Evolutionary conservation across 2,888 invertebrate species (phyloP), one percentile per base, ranked within the genome.

Genomic region (Phymatocera aterrima): DNA sequence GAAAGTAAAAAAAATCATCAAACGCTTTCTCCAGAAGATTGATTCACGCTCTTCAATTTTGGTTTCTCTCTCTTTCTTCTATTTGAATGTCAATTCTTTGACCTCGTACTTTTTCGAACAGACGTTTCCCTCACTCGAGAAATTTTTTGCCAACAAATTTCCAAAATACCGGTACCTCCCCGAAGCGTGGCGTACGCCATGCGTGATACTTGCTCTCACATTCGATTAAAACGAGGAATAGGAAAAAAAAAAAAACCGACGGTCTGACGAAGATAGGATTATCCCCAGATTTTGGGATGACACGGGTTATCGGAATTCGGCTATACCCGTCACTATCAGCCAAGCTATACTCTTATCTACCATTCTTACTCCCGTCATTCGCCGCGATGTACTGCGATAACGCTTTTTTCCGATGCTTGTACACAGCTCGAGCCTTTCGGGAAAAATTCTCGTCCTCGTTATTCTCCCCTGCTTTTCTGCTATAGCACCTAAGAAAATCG

Each of bases 231-330:
- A n/a, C n/a, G n/a, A n/a, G n/a, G n/a, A n/a, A n/a, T n/a, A n/a
- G n/a, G n/a, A n/a, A n/a, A n/a, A n/a, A n/a, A n/a, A n/a, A n/a
- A n/a, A n/a, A n/a, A n/a, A n/a, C n/a, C n/a, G n/a, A 68, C 21
- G 68, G 40, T 68, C 46, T 68, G 68, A 68, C 43, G 43, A 24
- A 68, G 68, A 81, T 83, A 79, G 84, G 85, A 85, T 85, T 84
- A 84, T 85, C 84, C n/a, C 84, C 65, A 54, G 80, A 82, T 83
- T 78, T 80, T 72, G 72, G 85, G 84, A 84, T 85, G 83, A 84
- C 83, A 79, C 28, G 46, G 79, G 68, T 46, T 77, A 78, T 78
- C 79, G 43, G 72, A 80, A 84, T 84, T 84, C 81, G 80, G 70
- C 78, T 21, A 60, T 28, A 18, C 61, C 43, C 40, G 24, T 24